Evolutionary conservation across 1,140 invertebrate genomes (phyloP).

Genomic region (Aphelinus certus): DNA sequence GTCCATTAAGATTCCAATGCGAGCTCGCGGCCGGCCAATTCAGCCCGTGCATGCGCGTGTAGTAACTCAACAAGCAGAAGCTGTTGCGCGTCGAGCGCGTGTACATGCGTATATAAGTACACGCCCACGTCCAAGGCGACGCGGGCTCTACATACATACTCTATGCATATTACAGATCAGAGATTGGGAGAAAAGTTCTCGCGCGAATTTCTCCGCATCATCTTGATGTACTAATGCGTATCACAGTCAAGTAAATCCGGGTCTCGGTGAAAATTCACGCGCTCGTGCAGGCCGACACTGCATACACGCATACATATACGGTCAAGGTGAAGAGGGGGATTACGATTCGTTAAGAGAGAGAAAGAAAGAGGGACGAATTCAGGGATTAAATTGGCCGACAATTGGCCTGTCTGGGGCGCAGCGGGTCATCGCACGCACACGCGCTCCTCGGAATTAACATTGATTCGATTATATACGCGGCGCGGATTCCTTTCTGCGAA

Average conservation of each 20-base stretch:
- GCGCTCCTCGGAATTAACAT: conserved; percentile 50
- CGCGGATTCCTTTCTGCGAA: neutral
- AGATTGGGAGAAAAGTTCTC: no score
- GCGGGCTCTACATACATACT: no score
- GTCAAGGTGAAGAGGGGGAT: conserved; percentile 33
- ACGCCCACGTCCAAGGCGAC: no score
- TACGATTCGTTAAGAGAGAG: conserved; percentile 50
- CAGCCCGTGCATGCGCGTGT: neutral
- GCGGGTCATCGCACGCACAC: conserved; percentile 46
- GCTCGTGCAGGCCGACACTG: no score
- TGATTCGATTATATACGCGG: conserved; percentile 50
- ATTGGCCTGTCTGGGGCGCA: conserved; percentile 45
- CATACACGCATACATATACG: neutral
- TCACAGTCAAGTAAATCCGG: no score
- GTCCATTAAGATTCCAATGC: conserved; percentile 28
- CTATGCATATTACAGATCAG: no score
- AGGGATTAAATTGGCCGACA: conserved; percentile 54
- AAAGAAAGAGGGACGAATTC: conserved; percentile 49
- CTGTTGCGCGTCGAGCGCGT: no score
- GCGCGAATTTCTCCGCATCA: no score
- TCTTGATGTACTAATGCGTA: no score
- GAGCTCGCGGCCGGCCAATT: neutral
- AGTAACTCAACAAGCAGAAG: neutral
- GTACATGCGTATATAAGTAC: neutral
- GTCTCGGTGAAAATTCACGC: no score